Evolutionary conservation across 2,888 invertebrate genomes (phyloP).

Genomic region (Ophraella communa): DNA sequence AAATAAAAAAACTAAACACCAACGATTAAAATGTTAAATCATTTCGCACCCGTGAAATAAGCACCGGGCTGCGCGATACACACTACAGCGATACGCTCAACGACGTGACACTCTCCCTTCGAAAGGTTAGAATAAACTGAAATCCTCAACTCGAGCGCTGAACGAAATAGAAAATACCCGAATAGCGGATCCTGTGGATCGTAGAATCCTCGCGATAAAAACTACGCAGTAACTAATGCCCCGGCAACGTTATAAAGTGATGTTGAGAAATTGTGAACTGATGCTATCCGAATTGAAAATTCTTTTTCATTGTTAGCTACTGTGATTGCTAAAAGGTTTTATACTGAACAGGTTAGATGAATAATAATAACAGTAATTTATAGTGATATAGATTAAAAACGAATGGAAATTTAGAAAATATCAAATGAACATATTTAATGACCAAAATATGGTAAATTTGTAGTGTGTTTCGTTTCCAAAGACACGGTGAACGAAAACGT

Average conservation of each 20-base stretch:
- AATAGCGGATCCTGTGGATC: constrained; percentile 1
- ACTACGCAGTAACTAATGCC: background rate
- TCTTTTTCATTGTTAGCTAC: too few relatives aligned
- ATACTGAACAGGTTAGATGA: background rate
- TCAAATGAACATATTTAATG: too few relatives aligned
- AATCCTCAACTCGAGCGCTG: background rate
- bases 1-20: constrained; percentile 35
- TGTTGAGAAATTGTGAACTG: background rate
- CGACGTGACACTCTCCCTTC: background rate
- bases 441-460: too few relatives aligned
- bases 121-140: background rate
- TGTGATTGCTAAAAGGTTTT: background rate
- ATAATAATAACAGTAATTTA: too few relatives aligned
- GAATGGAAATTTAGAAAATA: too few relatives aligned
- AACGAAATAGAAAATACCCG: constrained; percentile 5
- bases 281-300: too few relatives aligned
- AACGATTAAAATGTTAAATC: constrained; percentile 31
- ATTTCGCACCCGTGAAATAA: constrained; percentile 20
- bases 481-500: too few relatives aligned
- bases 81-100: background rate
- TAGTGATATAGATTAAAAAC: too few relatives aligned
- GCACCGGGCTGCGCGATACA: constrained; percentile 18
- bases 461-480: too few relatives aligned
- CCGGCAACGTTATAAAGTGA: background rate
- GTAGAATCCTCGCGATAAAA: constrained; percentile 1